Evolutionary conservation across 2,888 invertebrate genomes (phyloP).

Genomic region (Torymus tubicola): DNA sequence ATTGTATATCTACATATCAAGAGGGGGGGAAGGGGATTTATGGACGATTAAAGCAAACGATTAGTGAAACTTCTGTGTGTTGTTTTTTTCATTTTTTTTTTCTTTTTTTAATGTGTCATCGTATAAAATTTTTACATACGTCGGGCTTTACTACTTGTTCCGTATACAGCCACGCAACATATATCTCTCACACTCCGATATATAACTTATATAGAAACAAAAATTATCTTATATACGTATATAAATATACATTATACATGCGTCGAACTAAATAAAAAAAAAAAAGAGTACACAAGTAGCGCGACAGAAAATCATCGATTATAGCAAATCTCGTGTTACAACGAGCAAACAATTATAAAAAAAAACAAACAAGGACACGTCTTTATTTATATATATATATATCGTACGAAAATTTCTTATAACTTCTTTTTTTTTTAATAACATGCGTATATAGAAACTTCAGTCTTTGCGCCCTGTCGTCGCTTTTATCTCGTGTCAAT

Average conservation of each 20-base stretch:
- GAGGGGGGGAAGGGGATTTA: too few species aligned
- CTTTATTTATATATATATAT: constrained; percentile 40
- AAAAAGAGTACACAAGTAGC: background rate
- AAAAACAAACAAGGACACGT: background rate
- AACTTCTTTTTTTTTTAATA: constrained; percentile 11
- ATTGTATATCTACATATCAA: too few species aligned
- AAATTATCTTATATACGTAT: constrained; percentile 1
- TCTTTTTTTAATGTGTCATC: too few species aligned
- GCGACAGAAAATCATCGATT: constrained; percentile 3
- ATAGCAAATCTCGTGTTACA: too few species aligned
- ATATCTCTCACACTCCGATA: background rate
- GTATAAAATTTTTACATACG: too few species aligned
- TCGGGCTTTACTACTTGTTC: too few species aligned
- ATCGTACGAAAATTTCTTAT: constrained; percentile 37
- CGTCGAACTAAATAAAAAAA: background rate
- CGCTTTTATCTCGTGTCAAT: background rate
- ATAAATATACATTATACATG: constrained; percentile 2
- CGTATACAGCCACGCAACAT: background rate
- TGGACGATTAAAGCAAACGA: too few species aligned
- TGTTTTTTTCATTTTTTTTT: too few species aligned
- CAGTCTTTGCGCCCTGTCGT: constrained; percentile 57
- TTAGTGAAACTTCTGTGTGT: too few species aligned
- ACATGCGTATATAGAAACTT: constrained; percentile 47
- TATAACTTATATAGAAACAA: constrained; percentile 2
- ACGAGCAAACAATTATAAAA: too few species aligned